Conservation (phyloP, 2,113 vertebrate genomes). For the Scolopax mira region DNA sequence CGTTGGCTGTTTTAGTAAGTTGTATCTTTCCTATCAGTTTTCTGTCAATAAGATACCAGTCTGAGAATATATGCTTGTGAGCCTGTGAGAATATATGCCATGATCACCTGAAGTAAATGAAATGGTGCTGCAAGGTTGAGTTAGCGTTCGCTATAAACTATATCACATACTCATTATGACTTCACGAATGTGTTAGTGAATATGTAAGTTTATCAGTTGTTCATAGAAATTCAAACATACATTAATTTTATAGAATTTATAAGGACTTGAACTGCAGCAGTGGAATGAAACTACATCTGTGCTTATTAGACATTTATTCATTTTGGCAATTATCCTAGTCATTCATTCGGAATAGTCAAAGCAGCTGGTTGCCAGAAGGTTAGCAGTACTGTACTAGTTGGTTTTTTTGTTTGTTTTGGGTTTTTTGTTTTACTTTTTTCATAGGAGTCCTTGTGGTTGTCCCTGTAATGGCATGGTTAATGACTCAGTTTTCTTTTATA, state of each 20-base stretch:
- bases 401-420: no score
- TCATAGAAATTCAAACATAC: background rate
- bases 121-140: background rate
- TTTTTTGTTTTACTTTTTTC: background rate
- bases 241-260: background rate
- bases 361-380: constrained; percentile 52
- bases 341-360: constrained; percentile 43
- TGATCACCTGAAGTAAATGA: background rate
- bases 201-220: background rate
- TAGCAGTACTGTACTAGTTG: background rate
- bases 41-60: background rate
- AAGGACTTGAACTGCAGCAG: background rate
- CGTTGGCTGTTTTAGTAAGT: constrained; percentile 93
- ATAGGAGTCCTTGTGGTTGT: background rate
- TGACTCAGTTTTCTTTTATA: background rate
- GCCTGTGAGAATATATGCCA: background rate
- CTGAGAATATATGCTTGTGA: background rate
- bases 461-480: background rate
- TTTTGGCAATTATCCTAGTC: constrained; percentile 35
- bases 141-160: background rate
- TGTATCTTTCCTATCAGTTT: background rate
- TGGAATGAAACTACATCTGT: background rate
- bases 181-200: background rate
- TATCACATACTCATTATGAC: background rate
- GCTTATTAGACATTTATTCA: constrained; percentile 17